phyloP scores from a whole-genome alignment of 2,888 invertebrate species.

The Mesorhabditis belari region DNA sequence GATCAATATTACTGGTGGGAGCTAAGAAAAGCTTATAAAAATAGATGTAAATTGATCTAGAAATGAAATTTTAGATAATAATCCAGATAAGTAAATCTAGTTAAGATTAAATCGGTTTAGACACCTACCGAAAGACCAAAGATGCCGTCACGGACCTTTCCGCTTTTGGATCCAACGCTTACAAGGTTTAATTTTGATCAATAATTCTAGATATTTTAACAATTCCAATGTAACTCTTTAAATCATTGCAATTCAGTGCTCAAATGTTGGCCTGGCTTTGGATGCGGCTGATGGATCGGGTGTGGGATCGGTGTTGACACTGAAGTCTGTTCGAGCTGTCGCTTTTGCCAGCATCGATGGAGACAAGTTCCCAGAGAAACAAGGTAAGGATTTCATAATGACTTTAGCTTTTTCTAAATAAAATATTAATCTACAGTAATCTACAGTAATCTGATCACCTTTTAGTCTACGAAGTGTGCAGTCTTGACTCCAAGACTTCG shows the following conservation, averaged over 20 bases:
- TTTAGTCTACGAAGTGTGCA: slow-evolving; percentile 41
- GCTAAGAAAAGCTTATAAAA: no score
- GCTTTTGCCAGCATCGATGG: slow-evolving; percentile 30
- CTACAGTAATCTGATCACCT: background rate
- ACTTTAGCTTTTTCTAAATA: background rate
- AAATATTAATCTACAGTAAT: background rate
- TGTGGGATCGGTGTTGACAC: slow-evolving; percentile 30
- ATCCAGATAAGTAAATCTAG: no score
- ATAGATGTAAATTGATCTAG: no score
- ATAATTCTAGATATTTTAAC: no score
- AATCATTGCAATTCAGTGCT: slow-evolving; percentile 29
- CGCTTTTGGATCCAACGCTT: no score
- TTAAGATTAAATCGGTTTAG: no score
- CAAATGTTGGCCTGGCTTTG: slow-evolving; percentile 33
- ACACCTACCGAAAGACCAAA: no score
- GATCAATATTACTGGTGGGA: no score
- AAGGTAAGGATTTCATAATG: slow-evolving; percentile 7
- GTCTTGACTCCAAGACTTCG: slow-evolving; percentile 40
- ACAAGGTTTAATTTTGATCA: no score
- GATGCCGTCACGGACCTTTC: no score
- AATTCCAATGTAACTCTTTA: background rate
- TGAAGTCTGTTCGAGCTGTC: slow-evolving; percentile 32
- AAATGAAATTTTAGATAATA: no score
- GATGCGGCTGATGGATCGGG: no score
- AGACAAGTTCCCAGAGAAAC: slow-evolving; percentile 27